phyloP scores from a whole-genome alignment of 2,113 vertebrate species.

The Lepus americanus region DNA sequence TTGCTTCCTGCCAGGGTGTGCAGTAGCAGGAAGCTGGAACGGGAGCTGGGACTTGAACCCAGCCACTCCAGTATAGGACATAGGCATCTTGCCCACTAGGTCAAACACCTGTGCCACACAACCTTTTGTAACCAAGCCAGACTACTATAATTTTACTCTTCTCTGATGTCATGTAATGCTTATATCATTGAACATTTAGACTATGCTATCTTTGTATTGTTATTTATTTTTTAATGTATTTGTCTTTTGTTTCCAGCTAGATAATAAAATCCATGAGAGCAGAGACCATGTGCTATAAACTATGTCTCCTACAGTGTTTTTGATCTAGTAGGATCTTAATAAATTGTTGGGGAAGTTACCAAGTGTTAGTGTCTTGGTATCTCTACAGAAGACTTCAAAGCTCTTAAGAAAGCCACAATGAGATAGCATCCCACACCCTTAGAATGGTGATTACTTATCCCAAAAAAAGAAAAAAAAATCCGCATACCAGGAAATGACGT shows the following conservation, averaged over 20 bases:
- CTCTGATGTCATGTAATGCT: conserved; percentile 19
- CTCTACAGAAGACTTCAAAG: conserved; percentile 18
- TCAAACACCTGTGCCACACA: not conserved
- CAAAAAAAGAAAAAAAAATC: not conserved
- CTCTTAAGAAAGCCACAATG: conserved; percentile 5
- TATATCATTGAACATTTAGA: conserved; percentile 18
- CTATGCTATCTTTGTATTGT: not conserved
- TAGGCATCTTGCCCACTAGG: no score
- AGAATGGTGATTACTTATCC: not conserved
- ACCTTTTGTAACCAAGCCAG: conserved; percentile 11
- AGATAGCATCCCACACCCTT: not conserved
- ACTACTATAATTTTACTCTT: conserved; percentile 47
- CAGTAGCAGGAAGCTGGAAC: no score
- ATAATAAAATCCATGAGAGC: conserved; percentile 50
- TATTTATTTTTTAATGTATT: conserved; percentile 52
- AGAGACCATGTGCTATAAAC: not conserved
- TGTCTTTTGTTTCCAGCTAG: conserved; percentile 19
- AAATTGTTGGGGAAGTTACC: not conserved
- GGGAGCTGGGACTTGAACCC: no score
- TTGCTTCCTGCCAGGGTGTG: no score
- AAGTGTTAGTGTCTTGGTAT: not conserved
- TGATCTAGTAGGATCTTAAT: conserved; percentile 33
- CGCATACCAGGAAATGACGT: not conserved
- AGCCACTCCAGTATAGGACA: no score
- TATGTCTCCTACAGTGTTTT: not conserved